Base-by-base conservation (phyloP, 2,888 invertebrate species). In the Lasioglossum marginatum region DNA sequence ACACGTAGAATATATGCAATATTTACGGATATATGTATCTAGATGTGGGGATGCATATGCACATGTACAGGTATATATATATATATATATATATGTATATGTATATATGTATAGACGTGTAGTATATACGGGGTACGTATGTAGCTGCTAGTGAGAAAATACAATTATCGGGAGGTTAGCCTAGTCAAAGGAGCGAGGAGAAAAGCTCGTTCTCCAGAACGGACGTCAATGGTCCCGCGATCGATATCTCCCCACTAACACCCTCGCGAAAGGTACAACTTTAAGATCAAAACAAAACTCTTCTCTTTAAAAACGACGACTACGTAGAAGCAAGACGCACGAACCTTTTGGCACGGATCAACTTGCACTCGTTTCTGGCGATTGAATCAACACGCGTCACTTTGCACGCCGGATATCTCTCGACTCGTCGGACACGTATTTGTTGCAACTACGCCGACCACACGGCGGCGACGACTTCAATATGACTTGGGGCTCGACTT, bases 221-320 rank as follows among this genome's bases (percentile, higher is more conserved):
- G 87, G 83, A 90, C 91, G 91, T 91, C 91, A 91, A 91, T 89
- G 90, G 91, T 91, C 89, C 90, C 89, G 87, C 91, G 91, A 91
- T 91, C 91, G 91, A 91, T 91, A 91, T 91, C 90, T 90, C 89
- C 89, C 87, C 84, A 87, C 87, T 84, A 73, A 66, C 88, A 83
- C 87, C 76, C 73, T 80, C 37, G 81, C 86, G 77, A 82, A 84
- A 80, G 83, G 82, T 82, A 86, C 82, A 85, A 88, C 83, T 91
- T 87, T 84, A 86, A 88, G 88, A 91, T 89, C 90, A 91, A 91
- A 91, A 91, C 89, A 91, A 91, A 91, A 89, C 86, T 89, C 86
- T 89, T 85, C 70, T 82, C 75, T 60, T 68, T 48, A 66, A 81
- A 81, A 45, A 27, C 37, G 63, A 0, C 45, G 40, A 43, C 74